These are phyloP conservation scores for Chrysopilus asiliformis DNA, from an alignment of 2,888 invertebrate genomes.

Conservation along the genomic window DNA sequence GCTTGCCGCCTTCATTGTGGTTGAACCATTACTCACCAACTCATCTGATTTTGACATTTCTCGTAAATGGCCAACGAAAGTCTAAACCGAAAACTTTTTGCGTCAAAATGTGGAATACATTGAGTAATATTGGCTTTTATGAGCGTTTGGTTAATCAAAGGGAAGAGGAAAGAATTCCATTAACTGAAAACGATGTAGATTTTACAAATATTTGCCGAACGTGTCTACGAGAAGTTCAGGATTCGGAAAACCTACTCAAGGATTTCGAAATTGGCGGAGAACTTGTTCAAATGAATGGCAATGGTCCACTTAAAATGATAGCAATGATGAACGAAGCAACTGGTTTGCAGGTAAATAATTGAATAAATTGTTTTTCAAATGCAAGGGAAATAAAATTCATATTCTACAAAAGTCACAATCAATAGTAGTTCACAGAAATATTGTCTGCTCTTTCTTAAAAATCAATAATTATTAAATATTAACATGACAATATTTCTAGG, in stretches of 20 bases:
- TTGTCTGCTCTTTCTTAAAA: background rate
- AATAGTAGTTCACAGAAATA: background rate
- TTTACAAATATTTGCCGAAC: slow-evolving; percentile 9
- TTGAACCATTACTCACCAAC: too few relatives aligned
- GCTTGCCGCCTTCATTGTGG: too few relatives aligned
- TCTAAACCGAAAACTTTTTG: too few relatives aligned
- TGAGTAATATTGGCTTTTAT: too few relatives aligned
- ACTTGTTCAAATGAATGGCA: slow-evolving; percentile 9
- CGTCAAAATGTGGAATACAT: too few relatives aligned
- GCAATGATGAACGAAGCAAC: slow-evolving; percentile 10
- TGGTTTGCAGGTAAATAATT: slow-evolving; percentile 6
- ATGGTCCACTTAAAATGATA: slow-evolving; percentile 7
- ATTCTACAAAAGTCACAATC: too few relatives aligned
- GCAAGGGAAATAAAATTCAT: background rate
- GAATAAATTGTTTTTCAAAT: background rate
- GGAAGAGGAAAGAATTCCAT: too few relatives aligned
- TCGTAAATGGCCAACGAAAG: too few relatives aligned
- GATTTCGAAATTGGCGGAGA: slow-evolving; percentile 12
- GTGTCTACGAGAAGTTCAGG: slow-evolving; percentile 9
- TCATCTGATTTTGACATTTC: too few relatives aligned
- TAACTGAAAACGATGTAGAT: slow-evolving; percentile 7
- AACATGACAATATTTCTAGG: slow-evolving; percentile 8
- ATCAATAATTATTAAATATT: too few relatives aligned
- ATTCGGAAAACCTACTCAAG: slow-evolving; percentile 7
- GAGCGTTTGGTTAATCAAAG: too few relatives aligned